phyloP scores from a whole-genome alignment of 2,797 vertebrate species.

The Esox lucius region DNA sequence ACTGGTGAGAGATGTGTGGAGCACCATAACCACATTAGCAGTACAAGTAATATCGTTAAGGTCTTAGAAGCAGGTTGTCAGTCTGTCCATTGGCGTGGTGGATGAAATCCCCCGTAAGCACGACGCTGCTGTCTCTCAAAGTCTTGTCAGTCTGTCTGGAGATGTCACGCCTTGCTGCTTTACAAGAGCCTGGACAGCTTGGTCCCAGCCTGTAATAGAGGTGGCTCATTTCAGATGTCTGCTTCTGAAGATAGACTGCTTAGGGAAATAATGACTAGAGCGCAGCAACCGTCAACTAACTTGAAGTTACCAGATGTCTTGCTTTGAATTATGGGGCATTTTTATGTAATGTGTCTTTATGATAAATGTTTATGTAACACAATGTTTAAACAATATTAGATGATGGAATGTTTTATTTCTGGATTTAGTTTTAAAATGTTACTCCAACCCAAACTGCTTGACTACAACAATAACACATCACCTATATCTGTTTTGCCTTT shows the following conservation, averaged over 20 bases:
- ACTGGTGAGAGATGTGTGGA: not conserved
- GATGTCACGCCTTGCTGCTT: not conserved
- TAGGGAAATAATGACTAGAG: conserved; percentile 36
- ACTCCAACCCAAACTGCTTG: not conserved
- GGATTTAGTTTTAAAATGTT: not conserved
- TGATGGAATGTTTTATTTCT: not conserved
- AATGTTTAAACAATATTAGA: not conserved
- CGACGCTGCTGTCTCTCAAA: not conserved
- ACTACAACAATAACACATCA: not conserved
- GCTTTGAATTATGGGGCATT: not conserved
- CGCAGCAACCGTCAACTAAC: too few species aligned
- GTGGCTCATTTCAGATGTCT: not conserved
- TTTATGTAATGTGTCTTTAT: not conserved
- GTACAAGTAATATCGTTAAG: not conserved
- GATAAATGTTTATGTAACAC: not conserved
- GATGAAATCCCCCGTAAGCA: not conserved
- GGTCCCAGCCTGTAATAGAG: conserved; percentile 47
- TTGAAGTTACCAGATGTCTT: conserved; percentile 36
- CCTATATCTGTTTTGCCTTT: not conserved
- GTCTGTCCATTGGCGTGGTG: not conserved
- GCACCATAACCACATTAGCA: not conserved
- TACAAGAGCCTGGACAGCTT: conserved; percentile 31
- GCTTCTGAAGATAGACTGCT: not conserved
- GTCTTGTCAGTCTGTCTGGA: not conserved
- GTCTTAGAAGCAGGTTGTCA: not conserved